These are phyloP conservation scores for Cyaniris semiargus DNA, from an alignment of 2,888 invertebrate species.

Conservation along the genomic window DNA sequence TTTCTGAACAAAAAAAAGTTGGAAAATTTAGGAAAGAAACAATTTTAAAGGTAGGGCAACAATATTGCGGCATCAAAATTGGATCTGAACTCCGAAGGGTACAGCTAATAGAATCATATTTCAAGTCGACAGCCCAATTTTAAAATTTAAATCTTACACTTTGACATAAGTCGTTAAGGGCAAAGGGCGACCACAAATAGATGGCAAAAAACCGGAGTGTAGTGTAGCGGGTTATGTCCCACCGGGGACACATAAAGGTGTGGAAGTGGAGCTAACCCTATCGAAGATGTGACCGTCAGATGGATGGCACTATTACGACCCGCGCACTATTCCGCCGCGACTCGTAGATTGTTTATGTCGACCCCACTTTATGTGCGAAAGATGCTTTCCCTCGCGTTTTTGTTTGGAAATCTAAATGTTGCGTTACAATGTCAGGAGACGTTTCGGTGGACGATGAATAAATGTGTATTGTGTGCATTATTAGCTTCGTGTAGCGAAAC, in stretches of 20 bases:
- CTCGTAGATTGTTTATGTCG: slow-evolving; percentile 72
- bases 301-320: slow-evolving; percentile 75
- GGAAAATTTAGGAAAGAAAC: not conserved
- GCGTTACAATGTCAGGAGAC: not conserved
- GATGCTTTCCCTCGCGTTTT: slow-evolving; percentile 41
- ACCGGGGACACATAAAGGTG: slow-evolving; percentile 79
- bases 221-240: slow-evolving; percentile 71
- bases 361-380: slow-evolving; percentile 74
- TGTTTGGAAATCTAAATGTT: slow-evolving; percentile 33
- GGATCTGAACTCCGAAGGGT: slow-evolving; percentile 11
- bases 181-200: slow-evolving; percentile 76
- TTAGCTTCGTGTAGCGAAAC: not conserved
- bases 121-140: slow-evolving; percentile 42
- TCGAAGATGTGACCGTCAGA: slow-evolving; percentile 77
- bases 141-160: slow-evolving; percentile 49
- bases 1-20: not conserved
- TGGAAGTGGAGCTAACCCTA: slow-evolving; percentile 77
- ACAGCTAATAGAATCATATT: slow-evolving; percentile 30
- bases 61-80: not conserved
- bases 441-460: not conserved
- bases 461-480: not conserved
- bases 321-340: slow-evolving; percentile 68
- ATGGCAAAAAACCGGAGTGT: slow-evolving; percentile 77
- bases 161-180: slow-evolving; percentile 65
- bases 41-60: not conserved